These are phyloP conservation scores for Drosophila obscura DNA, from an alignment of 1,140 invertebrate genomes.

Conservation along the genomic window DNA sequence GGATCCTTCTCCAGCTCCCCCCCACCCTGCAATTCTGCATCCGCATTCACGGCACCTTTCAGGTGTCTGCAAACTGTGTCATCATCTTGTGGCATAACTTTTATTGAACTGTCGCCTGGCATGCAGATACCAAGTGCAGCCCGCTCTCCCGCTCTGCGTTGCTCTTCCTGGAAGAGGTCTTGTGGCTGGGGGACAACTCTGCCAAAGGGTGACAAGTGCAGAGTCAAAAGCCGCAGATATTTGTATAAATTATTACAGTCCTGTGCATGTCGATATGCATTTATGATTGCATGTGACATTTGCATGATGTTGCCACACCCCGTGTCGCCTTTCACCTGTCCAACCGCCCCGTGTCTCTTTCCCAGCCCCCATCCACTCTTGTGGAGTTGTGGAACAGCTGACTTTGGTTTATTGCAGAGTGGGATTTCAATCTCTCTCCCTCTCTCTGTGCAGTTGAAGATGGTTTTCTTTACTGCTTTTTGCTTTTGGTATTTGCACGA, in stretches of 20 bases:
- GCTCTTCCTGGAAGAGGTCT: constrained; percentile 11
- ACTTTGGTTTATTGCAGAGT: constrained; percentile 16
- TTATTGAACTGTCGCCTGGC: constrained; percentile 72
- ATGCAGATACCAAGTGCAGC: not conserved
- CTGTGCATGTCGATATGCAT: constrained; percentile 68
- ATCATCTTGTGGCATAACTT: constrained; percentile 72
- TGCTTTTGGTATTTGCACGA: constrained; percentile 71
- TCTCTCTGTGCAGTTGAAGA: constrained; percentile 1
- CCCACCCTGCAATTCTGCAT: not conserved
- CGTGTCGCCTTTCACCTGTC: constrained; percentile 7
- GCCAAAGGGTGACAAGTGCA: constrained; percentile 67
- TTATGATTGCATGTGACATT: constrained; percentile 76
- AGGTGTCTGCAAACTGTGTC: constrained; percentile 61
- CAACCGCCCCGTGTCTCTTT: not conserved
- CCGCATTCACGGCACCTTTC: too few relatives aligned
- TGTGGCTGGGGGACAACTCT: not conserved
- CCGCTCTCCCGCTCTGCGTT: not conserved
- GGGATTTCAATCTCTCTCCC: constrained; percentile 29
- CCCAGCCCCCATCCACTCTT: constrained; percentile 16
- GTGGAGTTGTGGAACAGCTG: constrained; percentile 34
- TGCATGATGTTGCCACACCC: constrained; percentile 44
- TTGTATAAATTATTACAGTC: constrained; percentile 75
- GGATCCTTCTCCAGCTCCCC: not conserved
- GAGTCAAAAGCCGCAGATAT: constrained; percentile 79
- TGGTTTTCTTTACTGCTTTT: constrained; percentile 24